These are phyloP conservation scores for Zosterops borbonicus DNA, from an alignment of 2,113 vertebrate species.

Conservation along the genomic window DNA sequence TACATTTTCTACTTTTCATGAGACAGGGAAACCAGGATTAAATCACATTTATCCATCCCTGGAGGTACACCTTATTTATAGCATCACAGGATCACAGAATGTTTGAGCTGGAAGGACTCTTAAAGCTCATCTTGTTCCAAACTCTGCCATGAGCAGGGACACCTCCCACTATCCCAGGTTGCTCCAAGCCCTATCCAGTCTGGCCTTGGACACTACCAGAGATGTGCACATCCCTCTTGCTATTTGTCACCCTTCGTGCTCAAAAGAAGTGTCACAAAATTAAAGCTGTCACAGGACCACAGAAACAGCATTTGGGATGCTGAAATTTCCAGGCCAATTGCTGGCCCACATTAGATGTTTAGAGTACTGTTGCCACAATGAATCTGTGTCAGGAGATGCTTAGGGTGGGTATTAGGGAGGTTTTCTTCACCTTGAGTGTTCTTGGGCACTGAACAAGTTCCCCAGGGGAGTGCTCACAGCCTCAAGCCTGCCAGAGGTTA, in stretches of 20 bases:
- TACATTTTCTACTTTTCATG: neutral
- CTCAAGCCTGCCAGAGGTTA: neutral
- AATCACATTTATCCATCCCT: neutral
- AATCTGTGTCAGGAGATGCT: neutral
- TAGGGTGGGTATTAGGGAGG: neutral
- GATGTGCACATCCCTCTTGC: neutral
- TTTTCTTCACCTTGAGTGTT: neutral
- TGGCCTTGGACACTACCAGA: neutral
- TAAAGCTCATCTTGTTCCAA: neutral
- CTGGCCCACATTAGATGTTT: neutral
- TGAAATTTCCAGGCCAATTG: neutral
- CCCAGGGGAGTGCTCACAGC: neutral
- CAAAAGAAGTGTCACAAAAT: neutral
- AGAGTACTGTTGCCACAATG: neutral
- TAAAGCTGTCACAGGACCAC: neutral
- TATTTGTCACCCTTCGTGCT: neutral
- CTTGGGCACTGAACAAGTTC: neutral
- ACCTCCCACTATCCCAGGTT: neutral
- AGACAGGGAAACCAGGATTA: neutral
- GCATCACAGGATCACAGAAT: neutral
- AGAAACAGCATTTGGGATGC: neutral
- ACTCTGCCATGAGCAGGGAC: neutral
- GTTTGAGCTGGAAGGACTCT: neutral
- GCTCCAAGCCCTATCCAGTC: neutral
- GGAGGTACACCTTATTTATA: neutral